A percentile compares a stretch with the other conserved stretches of the same genome.
Evolutionary conservation across 2,888 invertebrate species (phyloP).

Genomic region (Lasioglossum calceatum): DNA sequence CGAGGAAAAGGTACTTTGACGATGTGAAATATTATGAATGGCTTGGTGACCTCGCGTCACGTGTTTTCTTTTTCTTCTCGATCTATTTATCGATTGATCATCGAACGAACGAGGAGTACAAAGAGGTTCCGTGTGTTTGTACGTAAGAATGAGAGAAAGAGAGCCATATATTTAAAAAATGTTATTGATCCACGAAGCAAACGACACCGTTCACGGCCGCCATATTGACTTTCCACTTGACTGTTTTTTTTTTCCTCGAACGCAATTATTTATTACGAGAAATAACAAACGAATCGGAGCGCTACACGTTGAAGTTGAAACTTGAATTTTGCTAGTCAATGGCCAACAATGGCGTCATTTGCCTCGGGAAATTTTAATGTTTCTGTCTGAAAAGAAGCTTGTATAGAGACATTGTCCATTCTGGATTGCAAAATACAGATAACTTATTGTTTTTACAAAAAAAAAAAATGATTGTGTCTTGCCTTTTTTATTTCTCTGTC

Average conservation of each 20-base stretch:
- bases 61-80: constrained; percentile 60
- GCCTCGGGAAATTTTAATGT: constrained; percentile 40
- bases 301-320: not conserved
- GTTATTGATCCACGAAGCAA: constrained; percentile 59
- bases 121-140: constrained; percentile 51
- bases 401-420: constrained; percentile 83
- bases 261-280: not conserved
- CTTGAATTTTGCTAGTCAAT: not conserved
- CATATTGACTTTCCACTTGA: not conserved
- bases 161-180: constrained; percentile 62
- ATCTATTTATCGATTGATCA: constrained; percentile 41
- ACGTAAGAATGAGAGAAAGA: constrained; percentile 70
- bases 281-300: not conserved
- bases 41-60: constrained; percentile 80
- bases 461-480: constrained; percentile 76
- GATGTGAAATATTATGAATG: constrained; percentile 51
- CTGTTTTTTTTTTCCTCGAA: not conserved
- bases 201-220: constrained; percentile 49
- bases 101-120: constrained; percentile 45
- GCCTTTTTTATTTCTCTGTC: constrained; percentile 72
- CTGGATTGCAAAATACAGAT: constrained; percentile 82
- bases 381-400: constrained; percentile 68
- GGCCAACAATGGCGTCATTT: constrained; percentile 45
- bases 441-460: constrained; percentile 82
- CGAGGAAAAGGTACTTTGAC: constrained; percentile 43